Evolutionary conservation across 1,140 invertebrate species (phyloP), one percentile per base, ranked within the genome.

Genomic region (Magallana angulata): DNA sequence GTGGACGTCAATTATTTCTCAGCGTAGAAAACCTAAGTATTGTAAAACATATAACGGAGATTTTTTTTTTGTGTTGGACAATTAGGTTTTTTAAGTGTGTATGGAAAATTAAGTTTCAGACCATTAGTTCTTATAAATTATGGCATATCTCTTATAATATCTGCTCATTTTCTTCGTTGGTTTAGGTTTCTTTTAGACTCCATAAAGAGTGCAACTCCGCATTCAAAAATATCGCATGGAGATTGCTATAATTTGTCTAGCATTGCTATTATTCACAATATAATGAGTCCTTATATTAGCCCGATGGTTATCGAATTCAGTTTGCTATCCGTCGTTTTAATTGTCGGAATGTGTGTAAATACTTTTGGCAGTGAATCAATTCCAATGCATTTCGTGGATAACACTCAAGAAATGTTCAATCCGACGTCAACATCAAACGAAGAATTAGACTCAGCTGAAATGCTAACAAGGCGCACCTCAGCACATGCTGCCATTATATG

Each of bases 151-250:
- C 36, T 76, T 30, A 76, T 76, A 30, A 30, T 76, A 18, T 30
- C 36, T 30, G 68, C 68, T 9, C 68, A 76, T 30, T 7, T 36
- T 36, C 18, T 85, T 80, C 57, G 57, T 11, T 62, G 16, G 58
- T 83, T 57, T 60, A 84, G 64, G 80, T 48, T 48, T 48, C 36
- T 48, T 48, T 83, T 87, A 16, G 57, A 81, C 60, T 71, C 59
- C 48, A 58, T 57, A 18, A 30, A 56, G 36, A 58, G 81, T 59
- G 62, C 71, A 48, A 48, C 36, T 48, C 36, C 36, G 81, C 83
- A 64, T 64, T n/a, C 6, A 7, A 16, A 64, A 18, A 7, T 7
- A 64, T 64, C 16, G 60, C 16, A 64, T 64, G 24, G 30, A 30
- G 68, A 76, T 30, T 76, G 68, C 18, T 76, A 30, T 30, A 9